Conservation (phyloP, 2,888 invertebrate genomes). For the Eupithecia inturbata region DNA sequence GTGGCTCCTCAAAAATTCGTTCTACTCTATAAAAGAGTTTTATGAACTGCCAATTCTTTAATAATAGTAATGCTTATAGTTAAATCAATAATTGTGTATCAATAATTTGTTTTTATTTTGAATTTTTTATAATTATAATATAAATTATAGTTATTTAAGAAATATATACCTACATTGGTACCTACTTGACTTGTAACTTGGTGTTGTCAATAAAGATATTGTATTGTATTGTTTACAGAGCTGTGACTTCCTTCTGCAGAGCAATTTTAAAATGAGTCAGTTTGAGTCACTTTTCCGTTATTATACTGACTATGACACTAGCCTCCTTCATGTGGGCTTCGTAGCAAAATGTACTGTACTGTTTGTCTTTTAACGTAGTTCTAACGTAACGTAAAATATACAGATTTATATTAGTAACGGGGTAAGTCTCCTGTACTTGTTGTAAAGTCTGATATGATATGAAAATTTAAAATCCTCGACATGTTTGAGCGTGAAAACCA, state of each 20-base stretch:
- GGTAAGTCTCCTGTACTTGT: not conserved
- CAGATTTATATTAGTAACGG: not conserved
- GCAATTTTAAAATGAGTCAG: slow-evolving; percentile 25
- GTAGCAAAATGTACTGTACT: not conserved
- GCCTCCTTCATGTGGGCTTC: not conserved
- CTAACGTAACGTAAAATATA: not conserved
- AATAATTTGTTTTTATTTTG: too few relatives aligned
- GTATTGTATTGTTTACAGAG: too few relatives aligned
- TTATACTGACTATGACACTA: not conserved
- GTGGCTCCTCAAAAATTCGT: too few relatives aligned
- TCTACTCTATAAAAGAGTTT: too few relatives aligned
- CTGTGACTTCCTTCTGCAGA: slow-evolving; percentile 14
- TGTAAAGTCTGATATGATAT: not conserved
- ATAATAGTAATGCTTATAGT: too few relatives aligned
- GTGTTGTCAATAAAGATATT: too few relatives aligned
- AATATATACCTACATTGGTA: too few relatives aligned
- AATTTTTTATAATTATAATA: too few relatives aligned
- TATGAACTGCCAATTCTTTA: too few relatives aligned
- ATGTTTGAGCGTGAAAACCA: not conserved
- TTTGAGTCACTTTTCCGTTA: slow-evolving; percentile 11
- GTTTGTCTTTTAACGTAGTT: not conserved
- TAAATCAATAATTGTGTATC: too few relatives aligned
- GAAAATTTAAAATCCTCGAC: not conserved
- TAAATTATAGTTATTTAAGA: too few relatives aligned
- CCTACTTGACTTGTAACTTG: too few relatives aligned